Evolutionary conservation across 2,113 vertebrate genomes (phyloP), one percentile per base, ranked within the genome.

Genomic region (Garra rufa): DNA sequence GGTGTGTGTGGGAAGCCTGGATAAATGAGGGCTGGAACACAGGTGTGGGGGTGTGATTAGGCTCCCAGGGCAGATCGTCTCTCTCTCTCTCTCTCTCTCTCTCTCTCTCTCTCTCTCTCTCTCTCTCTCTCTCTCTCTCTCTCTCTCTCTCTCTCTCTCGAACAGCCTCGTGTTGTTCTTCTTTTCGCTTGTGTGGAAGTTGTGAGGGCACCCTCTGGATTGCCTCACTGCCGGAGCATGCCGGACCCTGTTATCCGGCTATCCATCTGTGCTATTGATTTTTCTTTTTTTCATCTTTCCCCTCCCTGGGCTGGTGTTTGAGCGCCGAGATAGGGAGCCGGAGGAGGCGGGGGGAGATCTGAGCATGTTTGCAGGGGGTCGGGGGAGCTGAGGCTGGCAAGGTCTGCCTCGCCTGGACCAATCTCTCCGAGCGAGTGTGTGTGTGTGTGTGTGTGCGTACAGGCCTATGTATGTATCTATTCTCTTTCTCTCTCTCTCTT

Each of bases 261-360:
- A 94, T 94, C 92, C 92, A 94, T 94, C 94, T 95, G 92, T 91
- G 91, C 92, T 94, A 95, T 95, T 94, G 93, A 94, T 95, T 95
- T 93, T 91, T 46, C 41, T 46, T 76, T 89, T 87, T 95, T 94
- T 95, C 93, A 93, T 94, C 93, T 94, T 93, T 92, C 91, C 92
- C 90, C 90, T 92, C 81, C 85, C 84, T 81, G 81, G 73, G 81
- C 73, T 55, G 82, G 90, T 92, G 81, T 93, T 94, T 93, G 89
- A 90, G 89, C 85, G 83, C 87, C 89, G 89, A 93, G 93, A 93
- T 94, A 92, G 90, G 91, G 88, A 86, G 90, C 83, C 88, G 50
- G 83, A 85, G 69, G 84, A 48, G 76, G 82, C 8, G 75, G 70
- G 76, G 46, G 77, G 70, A 82, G 80, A 80, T 87, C 82, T 87